Evolutionary conservation across 2,888 invertebrate genomes (phyloP).

Genomic region (Chromoteleia sp.): DNA sequence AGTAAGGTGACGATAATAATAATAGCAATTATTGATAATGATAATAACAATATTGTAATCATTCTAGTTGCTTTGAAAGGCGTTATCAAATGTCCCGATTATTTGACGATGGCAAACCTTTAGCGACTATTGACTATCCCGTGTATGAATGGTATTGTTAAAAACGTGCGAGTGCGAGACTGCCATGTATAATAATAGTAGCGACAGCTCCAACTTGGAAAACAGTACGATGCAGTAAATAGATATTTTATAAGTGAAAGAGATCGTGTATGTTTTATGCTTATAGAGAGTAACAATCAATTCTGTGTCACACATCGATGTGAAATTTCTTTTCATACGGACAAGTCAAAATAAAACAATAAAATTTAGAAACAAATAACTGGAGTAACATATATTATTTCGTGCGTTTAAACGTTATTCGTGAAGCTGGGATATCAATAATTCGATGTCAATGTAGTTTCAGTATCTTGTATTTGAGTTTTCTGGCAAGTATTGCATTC

Average conservation of each 20-base stretch:
- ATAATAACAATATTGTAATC: slow-evolving; percentile 56
- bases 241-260: slow-evolving; percentile 83
- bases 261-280: slow-evolving; percentile 82
- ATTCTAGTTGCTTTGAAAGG: slow-evolving; percentile 60
- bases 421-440: slow-evolving; percentile 58
- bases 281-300: slow-evolving; percentile 81
- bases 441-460: slow-evolving; percentile 62
- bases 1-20: slow-evolving; percentile 54
- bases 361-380: slow-evolving; percentile 35
- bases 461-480: slow-evolving; percentile 67
- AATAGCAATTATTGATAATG: slow-evolving; percentile 54
- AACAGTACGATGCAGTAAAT: slow-evolving; percentile 74
- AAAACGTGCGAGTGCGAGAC: slow-evolving; percentile 75
- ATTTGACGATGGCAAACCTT: slow-evolving; percentile 52
- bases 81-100: slow-evolving; percentile 47
- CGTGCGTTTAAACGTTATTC: background rate
- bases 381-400: background rate
- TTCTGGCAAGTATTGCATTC: slow-evolving; percentile 68
- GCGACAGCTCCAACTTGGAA: slow-evolving; percentile 69
- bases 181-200: slow-evolving; percentile 77
- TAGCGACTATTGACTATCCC: slow-evolving; percentile 56
- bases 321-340: slow-evolving; percentile 38
- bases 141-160: slow-evolving; percentile 73
- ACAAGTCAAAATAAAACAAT: slow-evolving; percentile 48
- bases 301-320: slow-evolving; percentile 79